Evolutionary conservation across 2,888 invertebrate species (phyloP).

Genomic region (Cheilosia variabilis): DNA sequence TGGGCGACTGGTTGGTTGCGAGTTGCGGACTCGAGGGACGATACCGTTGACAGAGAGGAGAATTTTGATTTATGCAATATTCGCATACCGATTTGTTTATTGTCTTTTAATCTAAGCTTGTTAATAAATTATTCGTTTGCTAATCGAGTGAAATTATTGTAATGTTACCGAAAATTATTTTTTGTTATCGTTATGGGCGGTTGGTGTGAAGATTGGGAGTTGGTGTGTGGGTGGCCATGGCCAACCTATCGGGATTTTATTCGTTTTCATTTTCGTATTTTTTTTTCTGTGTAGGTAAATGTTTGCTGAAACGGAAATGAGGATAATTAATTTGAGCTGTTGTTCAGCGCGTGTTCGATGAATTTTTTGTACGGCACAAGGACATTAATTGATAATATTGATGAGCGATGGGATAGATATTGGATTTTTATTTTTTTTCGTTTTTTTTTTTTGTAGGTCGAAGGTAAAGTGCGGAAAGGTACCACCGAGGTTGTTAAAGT

Average conservation of each 20-base stretch:
- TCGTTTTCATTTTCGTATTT: not conserved
- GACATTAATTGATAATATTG: conserved; percentile 56
- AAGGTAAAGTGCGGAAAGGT: conserved; percentile 7
- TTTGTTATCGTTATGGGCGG: conserved; percentile 32
- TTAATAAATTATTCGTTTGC: conserved; percentile 66
- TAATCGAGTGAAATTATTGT: conserved; percentile 60
- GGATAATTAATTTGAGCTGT: conserved; percentile 56
- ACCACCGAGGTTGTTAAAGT: conserved; percentile 17
- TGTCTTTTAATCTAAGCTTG: conserved; percentile 67
- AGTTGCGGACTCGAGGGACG: conserved; percentile 7
- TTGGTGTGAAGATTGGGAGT: conserved; percentile 12
- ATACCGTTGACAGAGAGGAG: conserved; percentile 44
- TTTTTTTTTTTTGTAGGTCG: not conserved
- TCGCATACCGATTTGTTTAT: conserved; percentile 67
- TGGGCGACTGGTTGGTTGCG: not conserved
- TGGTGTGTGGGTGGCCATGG: not conserved
- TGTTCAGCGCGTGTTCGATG: conserved; percentile 41
- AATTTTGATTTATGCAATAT: conserved; percentile 68
- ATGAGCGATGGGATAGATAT: conserved; percentile 35
- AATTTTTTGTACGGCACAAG: conserved; percentile 47
- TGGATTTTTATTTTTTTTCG: not conserved
- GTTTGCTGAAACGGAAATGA: conserved; percentile 18
- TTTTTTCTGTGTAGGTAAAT: not conserved
- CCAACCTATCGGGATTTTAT: conserved; percentile 1
- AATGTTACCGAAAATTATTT: conserved; percentile 56